Evolutionary conservation across 2,113 vertebrate species (phyloP).

Genomic region (Tiliqua scincoides): DNA sequence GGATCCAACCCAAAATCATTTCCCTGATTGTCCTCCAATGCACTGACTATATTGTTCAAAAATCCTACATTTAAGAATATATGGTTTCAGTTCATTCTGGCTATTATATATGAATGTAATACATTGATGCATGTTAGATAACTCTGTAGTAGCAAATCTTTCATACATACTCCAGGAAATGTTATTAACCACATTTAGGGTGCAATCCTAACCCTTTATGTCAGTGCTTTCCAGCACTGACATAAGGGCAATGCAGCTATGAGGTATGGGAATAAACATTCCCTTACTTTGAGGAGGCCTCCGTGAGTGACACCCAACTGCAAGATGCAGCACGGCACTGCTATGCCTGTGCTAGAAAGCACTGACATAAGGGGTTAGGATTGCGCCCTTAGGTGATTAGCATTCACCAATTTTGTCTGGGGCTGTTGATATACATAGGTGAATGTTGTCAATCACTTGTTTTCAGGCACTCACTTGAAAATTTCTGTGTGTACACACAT

Average conservation of each 20-base stretch:
- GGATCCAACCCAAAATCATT: conserved; percentile 35
- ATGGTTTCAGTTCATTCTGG: conserved; percentile 27
- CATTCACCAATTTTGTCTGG: not conserved
- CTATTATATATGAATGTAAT: conserved; percentile 53
- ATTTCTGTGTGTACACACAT: not conserved
- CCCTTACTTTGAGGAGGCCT: too few relatives aligned
- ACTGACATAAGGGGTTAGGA: too few relatives aligned
- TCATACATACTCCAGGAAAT: not conserved
- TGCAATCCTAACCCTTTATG: too few relatives aligned
- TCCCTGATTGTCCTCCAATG: conserved; percentile 28
- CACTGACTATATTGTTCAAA: conserved; percentile 21
- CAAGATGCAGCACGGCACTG: too few relatives aligned
- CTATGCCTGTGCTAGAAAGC: too few relatives aligned
- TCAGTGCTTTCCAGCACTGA: too few relatives aligned
- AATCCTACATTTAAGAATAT: conserved; percentile 50
- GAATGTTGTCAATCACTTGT: not conserved
- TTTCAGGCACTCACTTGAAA: not conserved
- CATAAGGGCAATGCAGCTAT: too few relatives aligned
- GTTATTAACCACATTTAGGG: not conserved
- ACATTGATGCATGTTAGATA: conserved; percentile 50
- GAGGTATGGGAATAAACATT: too few relatives aligned
- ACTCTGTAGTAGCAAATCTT: conserved; percentile 53
- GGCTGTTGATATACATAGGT: not conserved
- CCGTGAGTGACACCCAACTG: too few relatives aligned
- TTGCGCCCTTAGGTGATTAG: not conserved